Evolutionary conservation across 2,113 vertebrate species (phyloP).

Genomic region (Aleadryas rufinucha): DNA sequence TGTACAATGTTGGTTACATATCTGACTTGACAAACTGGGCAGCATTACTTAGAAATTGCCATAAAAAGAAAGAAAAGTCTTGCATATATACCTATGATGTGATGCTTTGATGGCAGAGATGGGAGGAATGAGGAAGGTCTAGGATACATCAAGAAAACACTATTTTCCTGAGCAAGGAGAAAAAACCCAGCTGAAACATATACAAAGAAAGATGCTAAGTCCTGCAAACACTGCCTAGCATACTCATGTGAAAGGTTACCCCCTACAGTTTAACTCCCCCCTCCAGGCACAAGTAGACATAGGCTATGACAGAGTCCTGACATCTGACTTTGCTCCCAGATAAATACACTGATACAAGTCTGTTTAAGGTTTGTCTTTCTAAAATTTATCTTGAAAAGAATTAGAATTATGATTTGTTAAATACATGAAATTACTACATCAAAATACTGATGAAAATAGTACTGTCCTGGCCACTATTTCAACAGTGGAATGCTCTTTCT

Average conservation of each 20-base stretch:
- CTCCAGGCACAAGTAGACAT: not conserved
- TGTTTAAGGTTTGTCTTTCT: not conserved
- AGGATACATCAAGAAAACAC: not conserved
- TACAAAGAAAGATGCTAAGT: not conserved
- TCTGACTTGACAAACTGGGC: not conserved
- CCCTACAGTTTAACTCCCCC: not conserved
- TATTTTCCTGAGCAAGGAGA: not conserved
- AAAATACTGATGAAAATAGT: not conserved
- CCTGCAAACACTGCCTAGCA: not conserved
- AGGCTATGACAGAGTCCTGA: not conserved
- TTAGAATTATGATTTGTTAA: not conserved
- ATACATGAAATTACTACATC: not conserved
- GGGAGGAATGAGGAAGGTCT: not conserved
- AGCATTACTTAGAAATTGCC: not conserved
- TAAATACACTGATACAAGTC: not conserved
- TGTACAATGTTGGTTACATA: not conserved
- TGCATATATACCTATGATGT: not conserved
- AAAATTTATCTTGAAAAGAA: not conserved
- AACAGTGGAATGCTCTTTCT: not conserved
- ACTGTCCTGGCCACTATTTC: not conserved
- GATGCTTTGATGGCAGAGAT: not conserved
- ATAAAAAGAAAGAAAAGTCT: not conserved
- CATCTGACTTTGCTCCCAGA: accelerated
- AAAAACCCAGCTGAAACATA: not conserved
- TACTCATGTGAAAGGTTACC: not conserved